Evolutionary conservation across 2,113 vertebrate species (phyloP).

Genomic region (Ploceus nigricollis): DNA sequence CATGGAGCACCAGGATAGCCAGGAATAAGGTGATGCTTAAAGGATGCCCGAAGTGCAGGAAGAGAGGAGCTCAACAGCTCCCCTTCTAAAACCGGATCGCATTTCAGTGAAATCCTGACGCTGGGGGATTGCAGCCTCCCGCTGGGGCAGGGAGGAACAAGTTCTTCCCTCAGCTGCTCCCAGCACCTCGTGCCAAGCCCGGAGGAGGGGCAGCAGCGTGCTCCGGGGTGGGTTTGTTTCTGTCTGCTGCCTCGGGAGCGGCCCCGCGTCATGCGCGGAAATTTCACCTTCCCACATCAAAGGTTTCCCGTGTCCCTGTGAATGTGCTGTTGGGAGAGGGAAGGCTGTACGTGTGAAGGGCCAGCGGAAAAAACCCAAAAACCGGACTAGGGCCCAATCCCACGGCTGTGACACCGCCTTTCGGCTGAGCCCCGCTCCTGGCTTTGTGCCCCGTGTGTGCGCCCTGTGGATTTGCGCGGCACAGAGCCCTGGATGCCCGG

Average conservation of each 20-base stretch:
- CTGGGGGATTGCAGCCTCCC: not conserved
- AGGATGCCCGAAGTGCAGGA: not conserved
- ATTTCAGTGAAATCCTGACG: not conserved
- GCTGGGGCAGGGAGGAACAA: not conserved
- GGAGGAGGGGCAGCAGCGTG: not conserved
- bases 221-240: not conserved
- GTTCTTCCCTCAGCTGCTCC: not conserved
- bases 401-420: accelerated
- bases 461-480: accelerated
- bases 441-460: accelerated
- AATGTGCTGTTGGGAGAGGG: not conserved
- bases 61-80: not conserved
- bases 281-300: not conserved
- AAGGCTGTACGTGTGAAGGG: accelerated
- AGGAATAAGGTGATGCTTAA: not conserved
- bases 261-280: accelerated
- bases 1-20: accelerated
- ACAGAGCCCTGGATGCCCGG: accelerated
- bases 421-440: not conserved
- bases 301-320: accelerated
- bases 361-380: not conserved
- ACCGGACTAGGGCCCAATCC: not conserved
- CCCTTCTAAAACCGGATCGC: not conserved
- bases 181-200: not conserved
- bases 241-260: not conserved